A percentile compares a stretch with the other conserved stretches of the same genome.
Conservation (phyloP, 37 sponge, comb jelly and placozoan species). For the Dysidea cf. avara region DNA sequence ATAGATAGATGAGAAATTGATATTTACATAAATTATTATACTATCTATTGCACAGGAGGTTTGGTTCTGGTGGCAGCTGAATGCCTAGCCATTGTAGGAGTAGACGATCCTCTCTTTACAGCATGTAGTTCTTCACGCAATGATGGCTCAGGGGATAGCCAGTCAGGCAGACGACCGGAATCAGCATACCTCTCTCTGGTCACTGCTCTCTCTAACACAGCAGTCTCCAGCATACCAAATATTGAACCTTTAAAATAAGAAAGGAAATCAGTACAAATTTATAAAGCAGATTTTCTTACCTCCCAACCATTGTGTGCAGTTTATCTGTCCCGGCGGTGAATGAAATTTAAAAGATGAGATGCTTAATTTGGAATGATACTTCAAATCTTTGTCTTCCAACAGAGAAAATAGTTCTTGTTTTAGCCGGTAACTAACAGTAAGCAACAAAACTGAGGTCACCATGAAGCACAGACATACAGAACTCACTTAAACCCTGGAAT, state of each 20-base stretch:
- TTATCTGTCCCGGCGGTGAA: conserved; percentile 51
- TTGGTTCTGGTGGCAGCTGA: too few species aligned
- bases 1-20: too few species aligned
- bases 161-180: conserved; percentile 68
- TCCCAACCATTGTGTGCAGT: conserved; percentile 72
- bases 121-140: conserved; percentile 45
- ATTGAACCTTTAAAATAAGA: conserved; percentile 52
- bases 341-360: conserved; percentile 72
- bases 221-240: conserved; percentile 68
- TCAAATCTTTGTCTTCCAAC: conserved; percentile 23
- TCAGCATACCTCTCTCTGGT: conserved; percentile 62
- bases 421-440: conserved; percentile 58
- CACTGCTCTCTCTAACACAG: conserved; percentile 66
- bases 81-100: too few species aligned
- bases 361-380: conserved; percentile 19
- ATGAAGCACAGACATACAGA: too few species aligned
- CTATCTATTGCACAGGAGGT: too few species aligned
- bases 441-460: background rate
- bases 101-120: background rate
- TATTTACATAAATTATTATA: too few species aligned
- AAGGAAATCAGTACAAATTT: background rate
- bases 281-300: conserved; percentile 32
- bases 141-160: conserved; percentile 73
- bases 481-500: conserved; percentile 81
- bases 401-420: conserved; percentile 55